Percentiles rank a stretch among this genome's conserved stretches.
phyloP scores from a whole-genome alignment of 2,888 invertebrate species.

The Dynastes hyllus region DNA sequence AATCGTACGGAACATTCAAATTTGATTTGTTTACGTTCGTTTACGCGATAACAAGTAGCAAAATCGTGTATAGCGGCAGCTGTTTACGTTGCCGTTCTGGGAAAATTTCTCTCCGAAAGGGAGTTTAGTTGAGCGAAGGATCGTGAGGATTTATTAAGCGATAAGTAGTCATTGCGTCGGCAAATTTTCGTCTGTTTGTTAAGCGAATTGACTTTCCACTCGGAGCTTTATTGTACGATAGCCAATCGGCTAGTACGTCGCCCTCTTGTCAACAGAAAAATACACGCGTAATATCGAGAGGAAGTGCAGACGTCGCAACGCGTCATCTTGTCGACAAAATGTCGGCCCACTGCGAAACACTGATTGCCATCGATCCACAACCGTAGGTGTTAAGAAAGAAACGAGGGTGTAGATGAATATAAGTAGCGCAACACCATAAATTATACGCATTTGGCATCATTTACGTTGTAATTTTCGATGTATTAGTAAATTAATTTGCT shows the following conservation, averaged over 20 bases:
- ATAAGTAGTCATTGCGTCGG: constrained; percentile 10
- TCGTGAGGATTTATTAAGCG: constrained; percentile 8
- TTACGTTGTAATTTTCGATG: background rate
- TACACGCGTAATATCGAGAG: constrained; percentile 20
- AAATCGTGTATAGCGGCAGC: background rate
- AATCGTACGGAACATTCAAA: too few species aligned
- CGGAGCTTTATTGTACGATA: constrained; percentile 19
- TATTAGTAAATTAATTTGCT: too few species aligned
- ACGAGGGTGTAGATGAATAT: background rate
- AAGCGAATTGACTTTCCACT: background rate
- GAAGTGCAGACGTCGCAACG: constrained; percentile 41
- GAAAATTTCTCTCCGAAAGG: background rate
- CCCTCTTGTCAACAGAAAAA: constrained; percentile 9
- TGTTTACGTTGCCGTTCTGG: background rate
- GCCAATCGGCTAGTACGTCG: constrained; percentile 5
- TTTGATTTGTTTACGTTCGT: too few species aligned
- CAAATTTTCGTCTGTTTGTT: constrained; percentile 23
- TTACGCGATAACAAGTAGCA: too few species aligned
- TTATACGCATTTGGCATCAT: constrained; percentile 20
- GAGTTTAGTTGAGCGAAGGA: background rate
- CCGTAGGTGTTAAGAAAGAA: constrained; percentile 44
- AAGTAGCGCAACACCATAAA: constrained; percentile 16
- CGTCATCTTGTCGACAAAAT: constrained; percentile 46
- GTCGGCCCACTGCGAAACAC: constrained; percentile 45
- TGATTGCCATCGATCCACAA: constrained; percentile 46